Conservation (phyloP, 1,140 invertebrate genomes). For the Cydia pomonella region DNA sequence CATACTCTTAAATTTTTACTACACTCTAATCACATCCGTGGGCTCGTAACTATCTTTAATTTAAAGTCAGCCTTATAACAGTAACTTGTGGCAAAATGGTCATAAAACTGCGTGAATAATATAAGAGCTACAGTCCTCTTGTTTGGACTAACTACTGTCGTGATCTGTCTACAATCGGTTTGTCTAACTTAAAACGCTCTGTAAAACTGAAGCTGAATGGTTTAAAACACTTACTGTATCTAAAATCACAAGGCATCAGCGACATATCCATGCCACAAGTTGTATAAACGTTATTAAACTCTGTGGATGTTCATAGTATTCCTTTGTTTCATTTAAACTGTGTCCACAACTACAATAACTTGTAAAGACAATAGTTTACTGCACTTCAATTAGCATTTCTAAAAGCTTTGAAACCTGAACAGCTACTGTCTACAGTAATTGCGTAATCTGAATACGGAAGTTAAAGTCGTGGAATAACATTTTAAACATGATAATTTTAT, state of each 20-base stretch:
- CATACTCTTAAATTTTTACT: no score
- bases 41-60: no score
- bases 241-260: background rate
- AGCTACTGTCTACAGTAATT: background rate
- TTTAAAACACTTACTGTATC: background rate
- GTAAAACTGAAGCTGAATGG: background rate
- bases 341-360: background rate
- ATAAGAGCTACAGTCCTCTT: no score
- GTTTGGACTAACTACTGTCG: background rate
- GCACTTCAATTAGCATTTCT: constrained; percentile 2
- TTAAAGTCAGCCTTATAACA: no score
- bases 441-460: background rate
- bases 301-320: background rate
- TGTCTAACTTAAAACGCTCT: background rate
- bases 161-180: background rate
- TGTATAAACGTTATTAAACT: background rate
- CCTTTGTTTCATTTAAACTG: background rate
- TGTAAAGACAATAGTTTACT: background rate
- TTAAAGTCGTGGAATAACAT: constrained; percentile 5
- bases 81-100: background rate
- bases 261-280: background rate
- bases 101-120: background rate
- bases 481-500: background rate
- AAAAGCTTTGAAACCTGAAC: constrained; percentile 4
- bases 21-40: no score